These are phyloP conservation scores for Dynastes hyllus DNA, from an alignment of 2,888 invertebrate genomes.

Conservation along the genomic window DNA sequence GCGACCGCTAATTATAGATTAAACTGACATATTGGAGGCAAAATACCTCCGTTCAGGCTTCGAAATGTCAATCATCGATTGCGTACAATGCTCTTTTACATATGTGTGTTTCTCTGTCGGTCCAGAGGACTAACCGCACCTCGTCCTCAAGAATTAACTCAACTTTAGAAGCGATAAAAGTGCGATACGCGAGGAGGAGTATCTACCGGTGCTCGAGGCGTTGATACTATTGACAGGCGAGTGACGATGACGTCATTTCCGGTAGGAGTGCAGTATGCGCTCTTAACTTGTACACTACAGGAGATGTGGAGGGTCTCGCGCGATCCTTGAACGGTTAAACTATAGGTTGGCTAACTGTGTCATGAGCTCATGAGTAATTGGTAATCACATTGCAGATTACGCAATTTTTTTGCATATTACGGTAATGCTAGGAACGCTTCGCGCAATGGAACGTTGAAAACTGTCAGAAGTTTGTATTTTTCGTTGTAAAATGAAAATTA, in stretches of 20 bases:
- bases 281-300: not conserved
- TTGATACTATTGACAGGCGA: conserved; percentile 1
- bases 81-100: conserved; percentile 8
- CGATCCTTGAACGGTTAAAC: too few relatives aligned
- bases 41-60: conserved; percentile 11
- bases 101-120: not conserved
- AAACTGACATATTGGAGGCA: conserved; percentile 11
- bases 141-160: conserved; percentile 11
- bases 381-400: too few relatives aligned
- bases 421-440: too few relatives aligned
- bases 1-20: conserved; percentile 18
- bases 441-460: too few relatives aligned
- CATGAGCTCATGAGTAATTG: too few relatives aligned
- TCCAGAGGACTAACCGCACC: conserved; percentile 3
- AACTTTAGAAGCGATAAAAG: conserved; percentile 20
- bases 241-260: conserved; percentile 16
- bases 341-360: too few relatives aligned
- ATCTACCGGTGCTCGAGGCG: not conserved
- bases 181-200: not conserved
- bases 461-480: too few relatives aligned
- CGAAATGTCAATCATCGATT: conserved; percentile 38
- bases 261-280: conserved; percentile 14
- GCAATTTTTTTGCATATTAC: too few relatives aligned
- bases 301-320: too few relatives aligned
- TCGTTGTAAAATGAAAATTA: too few relatives aligned